Conservation (phyloP, 2,113 vertebrate genomes). For the Cavia aperea region DNA sequence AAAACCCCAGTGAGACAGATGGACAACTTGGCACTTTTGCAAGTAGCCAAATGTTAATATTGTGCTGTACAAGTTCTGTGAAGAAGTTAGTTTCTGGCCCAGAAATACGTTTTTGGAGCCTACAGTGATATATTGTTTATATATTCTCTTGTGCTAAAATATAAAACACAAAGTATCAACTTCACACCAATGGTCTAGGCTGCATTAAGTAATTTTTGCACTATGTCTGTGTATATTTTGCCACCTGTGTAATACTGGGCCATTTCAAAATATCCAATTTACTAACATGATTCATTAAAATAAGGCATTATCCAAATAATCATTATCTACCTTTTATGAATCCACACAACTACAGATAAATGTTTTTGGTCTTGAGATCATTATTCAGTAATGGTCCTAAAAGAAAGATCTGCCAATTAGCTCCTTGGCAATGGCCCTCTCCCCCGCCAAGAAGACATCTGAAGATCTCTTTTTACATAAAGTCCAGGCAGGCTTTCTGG, state of each 20-base stretch:
- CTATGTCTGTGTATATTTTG: background rate
- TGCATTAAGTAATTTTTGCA: slow-evolving; percentile 3
- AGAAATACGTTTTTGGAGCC: background rate
- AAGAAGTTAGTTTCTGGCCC: background rate
- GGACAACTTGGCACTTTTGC: background rate
- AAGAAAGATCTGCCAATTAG: slow-evolving; percentile 12
- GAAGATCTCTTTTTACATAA: slow-evolving; percentile 21
- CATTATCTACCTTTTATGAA: background rate
- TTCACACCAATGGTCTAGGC: background rate
- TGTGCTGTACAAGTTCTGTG: background rate
- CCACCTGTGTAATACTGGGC: background rate
- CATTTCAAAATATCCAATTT: background rate
- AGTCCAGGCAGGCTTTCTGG: background rate
- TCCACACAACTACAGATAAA: background rate
- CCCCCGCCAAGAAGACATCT: slow-evolving; percentile 24
- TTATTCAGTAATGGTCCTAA: background rate
- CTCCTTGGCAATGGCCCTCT: background rate
- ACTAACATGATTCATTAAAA: background rate
- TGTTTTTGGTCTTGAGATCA: background rate
- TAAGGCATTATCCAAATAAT: background rate
- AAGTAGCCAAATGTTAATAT: background rate
- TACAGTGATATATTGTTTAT: background rate
- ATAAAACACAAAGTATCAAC: background rate
- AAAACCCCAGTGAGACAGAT: background rate
- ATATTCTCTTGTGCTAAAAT: background rate